Evolutionary conservation across 2,888 invertebrate genomes (phyloP).

Genomic region (Andrena flavipes): DNA sequence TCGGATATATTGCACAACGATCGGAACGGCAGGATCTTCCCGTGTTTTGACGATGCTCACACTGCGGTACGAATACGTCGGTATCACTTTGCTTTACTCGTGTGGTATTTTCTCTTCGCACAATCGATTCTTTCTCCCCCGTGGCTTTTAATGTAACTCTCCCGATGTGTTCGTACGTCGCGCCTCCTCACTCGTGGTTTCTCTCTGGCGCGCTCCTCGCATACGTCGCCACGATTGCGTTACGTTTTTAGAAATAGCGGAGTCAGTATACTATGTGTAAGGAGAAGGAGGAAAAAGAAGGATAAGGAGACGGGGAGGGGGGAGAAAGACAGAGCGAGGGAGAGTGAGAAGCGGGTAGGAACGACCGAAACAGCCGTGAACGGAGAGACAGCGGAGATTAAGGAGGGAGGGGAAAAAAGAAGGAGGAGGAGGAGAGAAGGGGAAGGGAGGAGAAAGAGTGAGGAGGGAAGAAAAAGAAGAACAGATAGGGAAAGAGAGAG

Average conservation of each 20-base stretch:
- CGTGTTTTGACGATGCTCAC: constrained; percentile 34
- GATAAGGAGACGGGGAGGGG: constrained; percentile 22
- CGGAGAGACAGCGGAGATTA: constrained; percentile 3
- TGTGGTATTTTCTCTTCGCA: constrained; percentile 23
- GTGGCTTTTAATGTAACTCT: constrained; percentile 32
- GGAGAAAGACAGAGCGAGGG: constrained; percentile 10
- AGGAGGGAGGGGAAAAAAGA: not conserved
- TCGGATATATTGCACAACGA: constrained; percentile 49
- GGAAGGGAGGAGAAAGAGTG: constrained; percentile 20
- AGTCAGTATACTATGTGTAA: constrained; percentile 56
- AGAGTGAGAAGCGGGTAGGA: not conserved
- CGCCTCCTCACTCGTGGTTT: constrained; percentile 58
- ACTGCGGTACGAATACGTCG: constrained; percentile 12
- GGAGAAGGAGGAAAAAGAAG: constrained; percentile 33
- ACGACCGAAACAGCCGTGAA: constrained; percentile 19
- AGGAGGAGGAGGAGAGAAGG: not conserved
- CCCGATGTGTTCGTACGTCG: constrained; percentile 44
- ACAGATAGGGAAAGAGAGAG: constrained; percentile 17
- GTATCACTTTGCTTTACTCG: constrained; percentile 41
- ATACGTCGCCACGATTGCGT: constrained; percentile 69
- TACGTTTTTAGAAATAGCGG: constrained; percentile 67
- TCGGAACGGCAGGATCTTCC: constrained; percentile 26
- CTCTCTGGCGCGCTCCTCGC: constrained; percentile 59
- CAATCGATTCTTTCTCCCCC: constrained; percentile 14
- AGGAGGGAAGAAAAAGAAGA: not conserved